phyloP scores from a whole-genome alignment of 2,113 vertebrate species.

The Tragelaphus strepsiceros region DNA sequence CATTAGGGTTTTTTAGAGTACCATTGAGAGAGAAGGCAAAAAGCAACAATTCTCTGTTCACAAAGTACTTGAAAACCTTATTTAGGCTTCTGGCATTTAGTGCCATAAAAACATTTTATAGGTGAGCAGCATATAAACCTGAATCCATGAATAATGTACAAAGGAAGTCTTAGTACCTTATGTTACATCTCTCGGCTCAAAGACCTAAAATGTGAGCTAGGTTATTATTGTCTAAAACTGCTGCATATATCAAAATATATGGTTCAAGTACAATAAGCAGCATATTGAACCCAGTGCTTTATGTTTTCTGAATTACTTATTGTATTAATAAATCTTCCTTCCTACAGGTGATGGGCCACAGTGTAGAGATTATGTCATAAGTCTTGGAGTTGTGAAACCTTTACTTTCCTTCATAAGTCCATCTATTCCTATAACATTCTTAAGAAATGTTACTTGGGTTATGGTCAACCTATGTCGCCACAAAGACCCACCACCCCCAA shows the following conservation, averaged over 20 bases:
- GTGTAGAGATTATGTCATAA: constrained; percentile 98
- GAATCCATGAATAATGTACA: background rate
- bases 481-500: constrained; percentile 98
- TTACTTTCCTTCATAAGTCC: constrained; percentile 99
- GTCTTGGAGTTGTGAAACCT: constrained; percentile 96
- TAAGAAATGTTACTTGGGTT: constrained; percentile 99
- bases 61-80: background rate
- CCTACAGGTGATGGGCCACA: constrained; percentile 95
- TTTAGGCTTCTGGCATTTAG: background rate
- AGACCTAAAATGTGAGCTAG: background rate
- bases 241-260: background rate
- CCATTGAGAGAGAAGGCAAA: background rate
- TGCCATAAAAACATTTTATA: background rate
- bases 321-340: constrained; percentile 18
- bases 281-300: background rate
- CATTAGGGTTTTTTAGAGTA: background rate
- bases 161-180: background rate
- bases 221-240: background rate
- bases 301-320: constrained; percentile 27
- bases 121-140: constrained; percentile 1
- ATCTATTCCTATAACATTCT: constrained; percentile 99
- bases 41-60: background rate
- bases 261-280: background rate
- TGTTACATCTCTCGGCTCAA: background rate
- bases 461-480: constrained; percentile 99